Evolutionary conservation across 2,113 vertebrate genomes (phyloP).

Genomic region (Nettapus auritus): DNA sequence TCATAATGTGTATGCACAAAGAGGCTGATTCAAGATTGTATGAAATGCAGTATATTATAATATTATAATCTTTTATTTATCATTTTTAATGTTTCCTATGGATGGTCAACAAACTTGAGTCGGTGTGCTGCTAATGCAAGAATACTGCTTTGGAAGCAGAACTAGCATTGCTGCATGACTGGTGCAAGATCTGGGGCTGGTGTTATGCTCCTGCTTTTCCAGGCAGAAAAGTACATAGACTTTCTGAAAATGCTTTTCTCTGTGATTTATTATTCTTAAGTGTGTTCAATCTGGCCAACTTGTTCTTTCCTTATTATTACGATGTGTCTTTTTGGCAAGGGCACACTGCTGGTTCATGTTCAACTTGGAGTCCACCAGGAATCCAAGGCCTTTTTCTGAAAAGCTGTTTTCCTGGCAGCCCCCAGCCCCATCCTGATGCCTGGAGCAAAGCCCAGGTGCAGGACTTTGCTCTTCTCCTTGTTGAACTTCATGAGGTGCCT

Average conservation of each 20-base stretch:
- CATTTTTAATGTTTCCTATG: not conserved
- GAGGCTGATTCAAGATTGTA: not conserved
- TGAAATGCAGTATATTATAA: not conserved
- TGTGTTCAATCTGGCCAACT: not conserved
- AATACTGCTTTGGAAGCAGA: not conserved
- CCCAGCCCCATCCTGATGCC: not conserved
- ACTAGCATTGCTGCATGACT: not conserved
- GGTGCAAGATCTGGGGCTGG: accelerated
- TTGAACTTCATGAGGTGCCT: not conserved
- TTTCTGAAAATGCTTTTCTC: not conserved
- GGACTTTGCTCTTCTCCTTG: not conserved
- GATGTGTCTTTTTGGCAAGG: not conserved
- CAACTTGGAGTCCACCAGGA: not conserved
- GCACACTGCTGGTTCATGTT: not conserved
- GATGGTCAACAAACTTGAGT: not conserved
- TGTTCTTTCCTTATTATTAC: not conserved
- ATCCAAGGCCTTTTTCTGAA: not conserved
- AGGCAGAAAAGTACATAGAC: not conserved
- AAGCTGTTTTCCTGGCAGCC: not conserved
- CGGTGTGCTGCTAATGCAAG: not conserved
- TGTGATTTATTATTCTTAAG: not conserved
- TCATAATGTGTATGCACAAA: not conserved
- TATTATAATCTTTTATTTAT: not conserved
- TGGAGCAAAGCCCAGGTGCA: not conserved
- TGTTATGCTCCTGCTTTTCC: not conserved